Conservation (phyloP, 1,140 invertebrate species). For the Ceratoteleas bidentatus region DNA sequence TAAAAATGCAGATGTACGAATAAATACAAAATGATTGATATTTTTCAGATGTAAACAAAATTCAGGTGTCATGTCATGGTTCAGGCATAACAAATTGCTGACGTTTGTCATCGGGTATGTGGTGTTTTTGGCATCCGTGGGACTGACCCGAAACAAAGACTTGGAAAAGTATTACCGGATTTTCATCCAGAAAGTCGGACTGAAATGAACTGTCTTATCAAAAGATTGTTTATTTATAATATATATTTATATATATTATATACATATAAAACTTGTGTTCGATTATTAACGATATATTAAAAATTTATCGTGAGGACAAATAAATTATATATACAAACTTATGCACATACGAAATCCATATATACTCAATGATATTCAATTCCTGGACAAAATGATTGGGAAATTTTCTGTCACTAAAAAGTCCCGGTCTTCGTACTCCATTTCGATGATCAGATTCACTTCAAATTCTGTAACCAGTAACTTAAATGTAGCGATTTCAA, state of each 20-base stretch:
- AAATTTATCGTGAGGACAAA: neutral
- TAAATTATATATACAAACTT: too few relatives aligned
- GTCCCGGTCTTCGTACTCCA: too few relatives aligned
- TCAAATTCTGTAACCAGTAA: too few relatives aligned
- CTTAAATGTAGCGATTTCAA: too few relatives aligned
- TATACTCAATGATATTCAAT: too few relatives aligned
- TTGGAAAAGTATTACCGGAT: conserved; percentile 78
- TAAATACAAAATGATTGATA: too few relatives aligned
- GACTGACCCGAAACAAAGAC: conserved; percentile 79
- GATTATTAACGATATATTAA: neutral
- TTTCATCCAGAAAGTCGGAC: conserved; percentile 77
- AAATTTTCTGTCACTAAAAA: too few relatives aligned
- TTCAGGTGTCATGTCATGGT: conserved; percentile 75
- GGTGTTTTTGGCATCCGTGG: conserved; percentile 78
- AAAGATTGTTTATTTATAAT: conserved; percentile 15
- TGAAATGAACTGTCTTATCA: conserved; percentile 65
- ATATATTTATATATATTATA: too few relatives aligned
- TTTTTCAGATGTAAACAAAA: conserved; percentile 70
- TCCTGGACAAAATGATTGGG: too few relatives aligned
- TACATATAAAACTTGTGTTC: conserved; percentile 14
- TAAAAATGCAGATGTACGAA: too few relatives aligned
- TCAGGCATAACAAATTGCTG: conserved; percentile 79
- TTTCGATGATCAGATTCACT: too few relatives aligned
- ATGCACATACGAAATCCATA: too few relatives aligned
- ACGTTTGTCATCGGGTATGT: conserved; percentile 80